Conservation (phyloP, 2,888 invertebrate genomes). For the Oeneis ivallda region DNA sequence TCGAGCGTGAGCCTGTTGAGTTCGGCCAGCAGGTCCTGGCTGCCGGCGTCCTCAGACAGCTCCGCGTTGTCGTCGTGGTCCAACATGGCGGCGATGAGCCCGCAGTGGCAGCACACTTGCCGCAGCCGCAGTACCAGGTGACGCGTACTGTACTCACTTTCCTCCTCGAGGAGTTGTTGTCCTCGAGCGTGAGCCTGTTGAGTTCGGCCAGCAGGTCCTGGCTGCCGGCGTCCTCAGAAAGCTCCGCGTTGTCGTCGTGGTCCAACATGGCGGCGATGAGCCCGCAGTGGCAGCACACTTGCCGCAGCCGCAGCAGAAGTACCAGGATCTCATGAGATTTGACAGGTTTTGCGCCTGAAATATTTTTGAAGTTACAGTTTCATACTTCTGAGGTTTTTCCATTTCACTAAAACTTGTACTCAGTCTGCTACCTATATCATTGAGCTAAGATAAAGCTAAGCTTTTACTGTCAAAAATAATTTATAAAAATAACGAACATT, state of each 20-base stretch:
- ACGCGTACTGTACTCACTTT: too few relatives aligned
- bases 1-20: slow-evolving; percentile 83
- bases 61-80: slow-evolving; percentile 56
- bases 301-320: slow-evolving; percentile 90
- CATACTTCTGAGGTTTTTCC: too few relatives aligned
- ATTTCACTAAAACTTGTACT: too few relatives aligned
- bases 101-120: slow-evolving; percentile 95
- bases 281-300: slow-evolving; percentile 94
- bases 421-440: too few relatives aligned
- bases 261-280: slow-evolving; percentile 85
- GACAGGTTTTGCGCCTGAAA: slow-evolving; percentile 79
- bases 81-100: slow-evolving; percentile 85
- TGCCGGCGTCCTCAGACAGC: slow-evolving; percentile 55
- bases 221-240: slow-evolving; percentile 60
- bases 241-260: slow-evolving; percentile 50
- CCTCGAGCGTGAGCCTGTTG: slow-evolving; percentile 82
- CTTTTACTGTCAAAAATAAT: too few relatives aligned
- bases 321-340: slow-evolving; percentile 89
- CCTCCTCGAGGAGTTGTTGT: slow-evolving; percentile 44
- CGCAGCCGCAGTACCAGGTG: slow-evolving; percentile 91
- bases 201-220: slow-evolving; percentile 84
- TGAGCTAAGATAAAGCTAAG: too few relatives aligned
- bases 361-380: neutral
- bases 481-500: too few relatives aligned
- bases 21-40: slow-evolving; percentile 84